Conservation (phyloP, 2,888 invertebrate species). For the Antheraea assamensis region DNA sequence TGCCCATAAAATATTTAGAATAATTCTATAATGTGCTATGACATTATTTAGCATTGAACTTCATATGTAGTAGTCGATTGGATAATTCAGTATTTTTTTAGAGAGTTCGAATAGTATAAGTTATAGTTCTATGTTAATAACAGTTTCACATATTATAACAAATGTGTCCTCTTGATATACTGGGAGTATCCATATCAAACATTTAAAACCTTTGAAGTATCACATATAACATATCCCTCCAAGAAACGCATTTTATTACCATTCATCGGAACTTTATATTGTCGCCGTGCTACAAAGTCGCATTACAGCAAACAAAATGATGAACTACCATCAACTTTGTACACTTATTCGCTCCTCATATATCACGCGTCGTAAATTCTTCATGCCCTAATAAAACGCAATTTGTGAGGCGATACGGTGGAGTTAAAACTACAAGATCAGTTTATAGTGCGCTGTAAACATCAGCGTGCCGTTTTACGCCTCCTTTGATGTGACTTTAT, state of each 20-base stretch:
- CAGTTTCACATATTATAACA: no score
- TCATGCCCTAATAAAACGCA: constrained; percentile 70
- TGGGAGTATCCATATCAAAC: not conserved
- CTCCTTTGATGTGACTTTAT: constrained; percentile 62
- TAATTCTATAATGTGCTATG: no score
- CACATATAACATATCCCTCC: not conserved
- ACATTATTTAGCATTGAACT: no score
- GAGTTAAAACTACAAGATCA: constrained; percentile 68
- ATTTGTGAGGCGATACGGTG: constrained; percentile 66
- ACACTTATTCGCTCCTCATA: constrained; percentile 48
- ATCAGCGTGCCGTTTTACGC: constrained; percentile 57
- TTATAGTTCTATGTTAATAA: no score
- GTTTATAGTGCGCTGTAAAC: constrained; percentile 64
- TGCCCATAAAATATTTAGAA: no score
- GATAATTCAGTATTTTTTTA: no score
- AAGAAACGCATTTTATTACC: not conserved
- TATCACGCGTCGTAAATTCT: constrained; percentile 59
- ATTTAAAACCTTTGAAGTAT: not conserved
- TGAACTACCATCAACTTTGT: constrained; percentile 37
- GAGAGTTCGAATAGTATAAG: no score
- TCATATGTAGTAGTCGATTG: no score
- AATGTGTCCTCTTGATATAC: not conserved
- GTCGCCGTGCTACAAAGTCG: constrained; percentile 16
- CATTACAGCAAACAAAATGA: constrained; percentile 6
- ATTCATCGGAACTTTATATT: constrained; percentile 3